Evolutionary conservation across 2,797 vertebrate species (phyloP).

Genomic region (Calcarius lapponicus): DNA sequence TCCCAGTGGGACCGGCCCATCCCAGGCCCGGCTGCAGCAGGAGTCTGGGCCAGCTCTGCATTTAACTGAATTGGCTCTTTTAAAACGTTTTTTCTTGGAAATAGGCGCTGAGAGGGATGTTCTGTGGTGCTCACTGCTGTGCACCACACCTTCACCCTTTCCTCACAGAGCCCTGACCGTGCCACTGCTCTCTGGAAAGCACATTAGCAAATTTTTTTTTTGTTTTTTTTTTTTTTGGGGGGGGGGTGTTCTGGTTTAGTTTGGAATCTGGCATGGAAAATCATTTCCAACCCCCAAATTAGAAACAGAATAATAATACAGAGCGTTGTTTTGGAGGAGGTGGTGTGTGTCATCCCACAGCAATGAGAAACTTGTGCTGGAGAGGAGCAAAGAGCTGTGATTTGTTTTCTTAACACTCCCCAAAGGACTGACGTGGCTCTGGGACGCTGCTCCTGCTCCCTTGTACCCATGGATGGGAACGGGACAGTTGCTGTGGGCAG

Average conservation of each 20-base stretch:
- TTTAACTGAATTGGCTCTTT: not conserved
- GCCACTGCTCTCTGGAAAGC: not conserved
- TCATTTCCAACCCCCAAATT: constrained; percentile 51
- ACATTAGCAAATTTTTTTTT: not conserved
- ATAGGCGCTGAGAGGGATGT: not conserved
- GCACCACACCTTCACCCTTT: not conserved
- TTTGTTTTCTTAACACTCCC: not conserved
- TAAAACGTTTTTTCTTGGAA: not conserved
- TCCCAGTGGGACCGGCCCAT: not conserved
- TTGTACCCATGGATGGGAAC: not conserved
- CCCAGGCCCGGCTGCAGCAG: not conserved
- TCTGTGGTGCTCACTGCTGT: fast-evolving
- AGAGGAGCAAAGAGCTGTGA: not conserved
- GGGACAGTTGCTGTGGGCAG: not conserved
- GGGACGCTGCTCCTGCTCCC: not conserved
- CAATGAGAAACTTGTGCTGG: constrained; percentile 46
- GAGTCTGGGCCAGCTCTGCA: not conserved
- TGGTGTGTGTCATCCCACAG: constrained; percentile 33
- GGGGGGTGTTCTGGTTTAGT: not conserved
- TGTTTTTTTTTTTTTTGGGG: too few species aligned
- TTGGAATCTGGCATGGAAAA: constrained; percentile 54
- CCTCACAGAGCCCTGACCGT: not conserved
- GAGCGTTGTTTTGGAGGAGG: constrained; percentile 22
- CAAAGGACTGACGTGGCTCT: not conserved
- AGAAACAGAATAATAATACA: constrained; percentile 57